Percentiles rank a stretch among this genome's conserved stretches.
phyloP scores from a whole-genome alignment of 2,113 vertebrate genomes.

The Tinamus guttatus region DNA sequence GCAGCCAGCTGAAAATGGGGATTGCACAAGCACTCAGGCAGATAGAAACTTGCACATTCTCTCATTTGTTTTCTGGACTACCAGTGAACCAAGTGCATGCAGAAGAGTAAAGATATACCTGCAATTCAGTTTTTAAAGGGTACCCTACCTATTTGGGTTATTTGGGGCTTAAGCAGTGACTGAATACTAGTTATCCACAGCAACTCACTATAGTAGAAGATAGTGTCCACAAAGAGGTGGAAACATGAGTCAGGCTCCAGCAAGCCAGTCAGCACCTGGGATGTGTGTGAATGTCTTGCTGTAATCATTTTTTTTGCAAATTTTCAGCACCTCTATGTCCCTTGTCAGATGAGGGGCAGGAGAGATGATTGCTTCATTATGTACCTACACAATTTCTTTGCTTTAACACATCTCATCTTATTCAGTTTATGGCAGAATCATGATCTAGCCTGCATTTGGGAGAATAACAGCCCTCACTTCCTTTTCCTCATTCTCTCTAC shows the following conservation, averaged over 20 bases:
- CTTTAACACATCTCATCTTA: not conserved
- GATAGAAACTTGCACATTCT: not conserved
- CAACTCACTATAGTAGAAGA: not conserved
- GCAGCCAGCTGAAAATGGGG: not conserved
- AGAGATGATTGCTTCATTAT: not conserved
- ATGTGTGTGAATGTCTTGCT: not conserved
- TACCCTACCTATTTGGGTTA: not conserved
- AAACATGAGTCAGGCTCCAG: not conserved
- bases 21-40: not conserved
- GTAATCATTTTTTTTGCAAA: not conserved
- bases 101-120: not conserved
- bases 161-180: not conserved
- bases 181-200: not conserved
- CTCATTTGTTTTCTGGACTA: not conserved
- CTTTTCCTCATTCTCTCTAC: not conserved
- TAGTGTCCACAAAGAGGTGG: not conserved
- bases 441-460: not conserved
- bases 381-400: not conserved
- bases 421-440: not conserved
- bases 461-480: not conserved
- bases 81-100: not conserved
- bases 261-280: not conserved
- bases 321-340: not conserved
- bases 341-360: not conserved
- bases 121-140: not conserved